phyloP scores from a whole-genome alignment of 2,888 invertebrate genomes.

The Philhelius pedissequus region DNA sequence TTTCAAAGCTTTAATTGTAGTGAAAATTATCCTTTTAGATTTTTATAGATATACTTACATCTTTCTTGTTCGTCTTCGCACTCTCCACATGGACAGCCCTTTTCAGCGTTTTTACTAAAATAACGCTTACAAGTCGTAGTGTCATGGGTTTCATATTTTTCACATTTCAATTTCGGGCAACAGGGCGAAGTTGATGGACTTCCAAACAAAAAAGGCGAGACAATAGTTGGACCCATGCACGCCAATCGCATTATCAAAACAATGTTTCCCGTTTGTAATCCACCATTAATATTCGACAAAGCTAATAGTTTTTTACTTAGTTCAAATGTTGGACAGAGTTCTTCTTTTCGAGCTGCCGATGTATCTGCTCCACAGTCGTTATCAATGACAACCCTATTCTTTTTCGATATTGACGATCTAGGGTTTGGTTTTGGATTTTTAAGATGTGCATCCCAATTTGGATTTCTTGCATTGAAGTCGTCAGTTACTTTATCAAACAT shows the following conservation, averaged over 20 bases:
- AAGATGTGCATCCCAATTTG: constrained; percentile 71
- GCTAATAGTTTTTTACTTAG: constrained; percentile 75
- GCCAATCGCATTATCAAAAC: constrained; percentile 75
- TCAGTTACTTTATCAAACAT: constrained; percentile 76
- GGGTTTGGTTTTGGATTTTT: constrained; percentile 69
- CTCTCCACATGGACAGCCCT: constrained; percentile 72
- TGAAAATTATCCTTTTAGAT: neutral
- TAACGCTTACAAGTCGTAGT: constrained; percentile 72
- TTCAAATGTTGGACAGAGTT: constrained; percentile 75
- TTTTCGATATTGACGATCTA: constrained; percentile 30
- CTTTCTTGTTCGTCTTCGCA: constrained; percentile 76
- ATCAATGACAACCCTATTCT: constrained; percentile 59
- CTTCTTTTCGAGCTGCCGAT: constrained; percentile 71
- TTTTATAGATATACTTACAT: constrained; percentile 68
- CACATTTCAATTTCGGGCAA: constrained; percentile 22
- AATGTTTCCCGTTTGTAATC: constrained; percentile 76
- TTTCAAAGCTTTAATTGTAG: too few relatives aligned
- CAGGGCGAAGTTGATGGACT: neutral
- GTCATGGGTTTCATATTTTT: constrained; percentile 44
- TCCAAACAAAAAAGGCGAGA: constrained; percentile 74
- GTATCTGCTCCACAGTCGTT: constrained; percentile 73
- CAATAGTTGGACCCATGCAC: constrained; percentile 76
- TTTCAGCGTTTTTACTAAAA: constrained; percentile 75
- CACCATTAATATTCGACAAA: constrained; percentile 74
- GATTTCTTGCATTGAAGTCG: constrained; percentile 74